These are phyloP conservation scores for Grallaria varia DNA, from an alignment of 2,113 vertebrate species.

Conservation along the genomic window DNA sequence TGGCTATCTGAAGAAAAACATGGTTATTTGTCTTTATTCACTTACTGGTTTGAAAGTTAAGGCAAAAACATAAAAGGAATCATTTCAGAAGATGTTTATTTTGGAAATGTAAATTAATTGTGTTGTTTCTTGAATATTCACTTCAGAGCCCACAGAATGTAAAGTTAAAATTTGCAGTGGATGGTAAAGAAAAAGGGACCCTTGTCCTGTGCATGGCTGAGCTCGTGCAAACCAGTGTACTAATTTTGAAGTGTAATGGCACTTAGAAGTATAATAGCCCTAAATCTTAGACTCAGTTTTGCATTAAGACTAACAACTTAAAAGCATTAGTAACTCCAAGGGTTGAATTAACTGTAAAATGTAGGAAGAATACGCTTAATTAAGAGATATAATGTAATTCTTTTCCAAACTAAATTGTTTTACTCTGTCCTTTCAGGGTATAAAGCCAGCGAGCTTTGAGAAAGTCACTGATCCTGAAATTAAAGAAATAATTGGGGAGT, in stretches of 20 bases:
- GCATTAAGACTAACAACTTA: neutral
- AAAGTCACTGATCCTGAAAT: conserved; percentile 96
- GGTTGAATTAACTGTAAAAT: neutral
- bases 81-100: neutral
- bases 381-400: neutral
- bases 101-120: neutral
- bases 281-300: neutral
- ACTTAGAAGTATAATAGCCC: neutral
- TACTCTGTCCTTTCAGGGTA: conserved; percentile 78
- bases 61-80: neutral
- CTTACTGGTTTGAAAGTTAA: neutral
- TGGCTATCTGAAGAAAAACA: neutral
- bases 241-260: neutral
- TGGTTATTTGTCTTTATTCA: neutral
- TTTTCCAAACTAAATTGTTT: neutral
- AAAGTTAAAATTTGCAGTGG: neutral
- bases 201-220: neutral
- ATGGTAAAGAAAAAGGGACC: neutral
- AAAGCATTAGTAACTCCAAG: neutral
- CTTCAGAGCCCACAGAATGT: neutral
- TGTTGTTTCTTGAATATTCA: neutral
- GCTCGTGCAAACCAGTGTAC: neutral
- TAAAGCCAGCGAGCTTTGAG: conserved; percentile 95
- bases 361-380: neutral
- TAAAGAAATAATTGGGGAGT: conserved; percentile 98